Base-by-base conservation (phyloP, 1,140 invertebrate species). In the Thrips palmi region DNA sequence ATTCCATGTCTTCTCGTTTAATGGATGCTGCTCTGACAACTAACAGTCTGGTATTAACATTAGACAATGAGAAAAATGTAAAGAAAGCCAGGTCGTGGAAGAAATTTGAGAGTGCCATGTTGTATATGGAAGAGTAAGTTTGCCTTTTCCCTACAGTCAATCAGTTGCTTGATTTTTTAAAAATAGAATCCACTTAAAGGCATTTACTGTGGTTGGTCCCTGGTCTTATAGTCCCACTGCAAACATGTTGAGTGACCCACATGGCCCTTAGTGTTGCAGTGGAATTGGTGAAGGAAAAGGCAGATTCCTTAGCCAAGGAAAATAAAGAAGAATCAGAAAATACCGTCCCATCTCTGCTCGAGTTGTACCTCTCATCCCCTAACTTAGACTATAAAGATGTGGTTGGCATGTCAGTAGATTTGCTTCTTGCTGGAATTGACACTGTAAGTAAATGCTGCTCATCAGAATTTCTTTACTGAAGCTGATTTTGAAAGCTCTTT, bases 401-500 rank as follows among this genome's bases (percentile, higher is more conserved):
- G 5, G 61, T 78, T 17, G 81, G 80, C 33, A 77, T 87, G 61
- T 68, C 78, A 18, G 74, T 78, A 20, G 86, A 91, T 58, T 70
- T 87, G 52, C 51, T 91, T 4, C 59, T 89, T 41, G 86, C 81
- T 21, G 83, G 83, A 32, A 71, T 89, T 24, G 85, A 91, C 55
- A 92, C 87, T 35, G 78, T 81, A 63, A 63, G 53, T 57, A 33
- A n/a, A n/a, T n/a, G n/a, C n/a, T n/a, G n/a, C n/a, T n/a, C n/a
- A n/a, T n/a, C 31, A 35, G 18, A 24, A 42, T 21, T 5, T 43
- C 36, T 18, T 15, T 20, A 33, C 24, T 20, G 25, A 18, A 14
- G 29, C 15, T 30, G 35, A 39, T 37, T 7, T 11, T 27, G 29
- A 20, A 28, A 33, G 31, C 30, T n/a, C n/a, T n/a, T n/a, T n/a